These are phyloP conservation scores for Phalacrocorax brasilianus DNA, from an alignment of 2,113 vertebrate species.

Conservation along the genomic window DNA sequence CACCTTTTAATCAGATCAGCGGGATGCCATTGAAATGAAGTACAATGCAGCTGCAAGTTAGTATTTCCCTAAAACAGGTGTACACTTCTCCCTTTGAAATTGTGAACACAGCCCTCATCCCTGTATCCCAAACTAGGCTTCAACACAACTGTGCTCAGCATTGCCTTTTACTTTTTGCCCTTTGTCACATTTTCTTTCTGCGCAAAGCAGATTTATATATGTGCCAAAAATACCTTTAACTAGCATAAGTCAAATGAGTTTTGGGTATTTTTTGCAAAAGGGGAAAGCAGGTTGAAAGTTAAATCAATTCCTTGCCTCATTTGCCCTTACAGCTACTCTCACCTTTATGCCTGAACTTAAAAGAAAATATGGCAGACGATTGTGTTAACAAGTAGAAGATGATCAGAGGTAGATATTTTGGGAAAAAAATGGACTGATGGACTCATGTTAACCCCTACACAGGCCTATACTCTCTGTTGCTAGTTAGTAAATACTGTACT, in stretches of 20 bases:
- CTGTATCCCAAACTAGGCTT: background rate
- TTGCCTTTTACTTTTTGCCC: background rate
- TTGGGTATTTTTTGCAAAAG: background rate
- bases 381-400: background rate
- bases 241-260: background rate
- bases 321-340: background rate
- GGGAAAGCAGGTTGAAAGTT: background rate
- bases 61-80: constrained; percentile 38
- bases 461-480: background rate
- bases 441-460: background rate
- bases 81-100: constrained; percentile 10
- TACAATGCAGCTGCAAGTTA: constrained; percentile 39
- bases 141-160: background rate
- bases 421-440: background rate
- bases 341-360: background rate
- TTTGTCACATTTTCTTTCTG: background rate
- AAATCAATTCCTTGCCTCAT: background rate
- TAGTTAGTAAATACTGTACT: background rate
- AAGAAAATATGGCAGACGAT: background rate
- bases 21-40: constrained; percentile 22
- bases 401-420: background rate
- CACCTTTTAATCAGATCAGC: constrained; percentile 59
- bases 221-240: background rate
- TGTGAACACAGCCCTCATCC: background rate
- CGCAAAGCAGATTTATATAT: background rate